These are phyloP conservation scores for Pomacea maculata DNA, from an alignment of 1,140 invertebrate genomes.

Conservation along the genomic window DNA sequence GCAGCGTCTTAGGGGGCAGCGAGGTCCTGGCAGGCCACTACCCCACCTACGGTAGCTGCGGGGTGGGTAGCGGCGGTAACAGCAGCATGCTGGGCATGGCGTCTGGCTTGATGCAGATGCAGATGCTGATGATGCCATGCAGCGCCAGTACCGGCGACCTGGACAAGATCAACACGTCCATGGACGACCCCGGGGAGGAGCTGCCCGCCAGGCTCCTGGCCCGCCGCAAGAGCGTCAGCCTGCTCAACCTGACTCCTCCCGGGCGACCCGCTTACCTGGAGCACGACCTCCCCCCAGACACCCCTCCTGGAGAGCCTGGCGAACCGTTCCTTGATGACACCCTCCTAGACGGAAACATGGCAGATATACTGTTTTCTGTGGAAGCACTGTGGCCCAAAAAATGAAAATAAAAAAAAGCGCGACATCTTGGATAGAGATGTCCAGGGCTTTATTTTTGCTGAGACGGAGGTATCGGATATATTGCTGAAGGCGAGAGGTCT, in stretches of 20 bases:
- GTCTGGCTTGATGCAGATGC: neutral
- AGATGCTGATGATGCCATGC: slow-evolving; percentile 7
- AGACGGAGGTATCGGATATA: no score
- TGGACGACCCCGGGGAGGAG: slow-evolving; percentile 8
- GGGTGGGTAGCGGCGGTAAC: neutral
- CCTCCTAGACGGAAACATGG: slow-evolving; percentile 42
- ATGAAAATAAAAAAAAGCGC: slow-evolving; percentile 10
- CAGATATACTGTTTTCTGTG: slow-evolving; percentile 46
- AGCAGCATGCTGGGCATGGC: slow-evolving; percentile 1
- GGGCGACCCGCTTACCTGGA: slow-evolving; percentile 12
- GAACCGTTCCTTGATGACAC: slow-evolving; percentile 38
- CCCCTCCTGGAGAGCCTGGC: neutral
- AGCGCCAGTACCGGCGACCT: slow-evolving; percentile 27
- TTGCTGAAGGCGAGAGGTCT: no score
- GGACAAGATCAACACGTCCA: slow-evolving; percentile 22
- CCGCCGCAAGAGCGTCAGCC: slow-evolving; percentile 21
- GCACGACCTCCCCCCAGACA: slow-evolving; percentile 9
- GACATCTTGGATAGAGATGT: neutral
- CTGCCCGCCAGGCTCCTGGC: neutral
- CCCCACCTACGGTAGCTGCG: slow-evolving; percentile 18
- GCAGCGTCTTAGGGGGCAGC: neutral
- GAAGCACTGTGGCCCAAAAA: slow-evolving; percentile 46
- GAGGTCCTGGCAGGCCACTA: neutral
- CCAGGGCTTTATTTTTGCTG: neutral
- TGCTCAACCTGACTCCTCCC: slow-evolving; percentile 24